A percentile compares a stretch with the other conserved stretches of the same genome.
Conservation (phyloP, 2,797 vertebrate genomes). For the Heteromormyrus szaboi region DNA sequence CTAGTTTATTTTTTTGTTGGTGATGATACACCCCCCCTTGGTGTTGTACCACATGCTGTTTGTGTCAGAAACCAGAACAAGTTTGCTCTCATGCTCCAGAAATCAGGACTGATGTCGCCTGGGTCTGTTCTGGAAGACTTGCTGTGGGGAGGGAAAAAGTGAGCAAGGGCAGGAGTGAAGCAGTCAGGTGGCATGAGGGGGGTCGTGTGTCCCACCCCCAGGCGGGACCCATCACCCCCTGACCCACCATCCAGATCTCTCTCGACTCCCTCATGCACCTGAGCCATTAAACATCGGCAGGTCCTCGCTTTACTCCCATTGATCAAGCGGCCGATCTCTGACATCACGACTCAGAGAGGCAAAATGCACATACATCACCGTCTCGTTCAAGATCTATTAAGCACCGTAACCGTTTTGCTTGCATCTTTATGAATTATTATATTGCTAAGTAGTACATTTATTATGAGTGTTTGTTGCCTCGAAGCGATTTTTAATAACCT, state of each 20-base stretch:
- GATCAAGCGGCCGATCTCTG: constrained; percentile 51
- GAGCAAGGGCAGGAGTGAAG: constrained; percentile 30
- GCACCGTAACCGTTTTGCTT: constrained; percentile 48
- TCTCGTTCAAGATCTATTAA: constrained; percentile 50
- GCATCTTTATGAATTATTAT: constrained; percentile 59
- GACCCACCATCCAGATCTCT: constrained; percentile 38
- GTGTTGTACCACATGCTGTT: not conserved
- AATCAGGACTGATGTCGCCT: not conserved
- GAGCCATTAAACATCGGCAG: constrained; percentile 61
- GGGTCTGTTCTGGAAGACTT: not conserved
- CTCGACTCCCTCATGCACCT: constrained; percentile 51
- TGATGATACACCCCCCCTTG: not conserved
- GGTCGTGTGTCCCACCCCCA: constrained; percentile 25
- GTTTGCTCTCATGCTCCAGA: not conserved
- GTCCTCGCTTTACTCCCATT: constrained; percentile 48
- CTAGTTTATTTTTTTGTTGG: not conserved
- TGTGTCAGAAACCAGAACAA: not conserved
- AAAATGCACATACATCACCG: constrained; percentile 44
- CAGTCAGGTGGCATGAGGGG: constrained; percentile 54
- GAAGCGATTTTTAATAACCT: constrained; percentile 45
- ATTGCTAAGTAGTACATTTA: constrained; percentile 51
- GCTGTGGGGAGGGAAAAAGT: constrained; percentile 23
- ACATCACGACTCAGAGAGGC: constrained; percentile 38
- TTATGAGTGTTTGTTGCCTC: constrained; percentile 54
- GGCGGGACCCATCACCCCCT: not conserved